phyloP scores from a whole-genome alignment of 2,113 vertebrate species.

The Elephas maximus region DNA sequence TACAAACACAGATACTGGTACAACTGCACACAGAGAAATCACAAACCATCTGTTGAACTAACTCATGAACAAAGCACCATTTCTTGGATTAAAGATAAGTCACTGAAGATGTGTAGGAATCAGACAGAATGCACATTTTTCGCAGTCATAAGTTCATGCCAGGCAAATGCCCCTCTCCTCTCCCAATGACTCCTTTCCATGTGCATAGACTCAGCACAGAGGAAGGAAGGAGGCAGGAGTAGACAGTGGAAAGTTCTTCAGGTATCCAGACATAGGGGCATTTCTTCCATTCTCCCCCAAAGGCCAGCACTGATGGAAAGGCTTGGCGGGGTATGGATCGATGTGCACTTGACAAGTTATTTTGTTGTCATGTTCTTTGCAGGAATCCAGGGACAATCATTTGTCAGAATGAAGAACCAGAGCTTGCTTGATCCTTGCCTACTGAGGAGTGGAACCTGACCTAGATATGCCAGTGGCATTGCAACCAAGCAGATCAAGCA shows the following conservation, averaged over 20 bases:
- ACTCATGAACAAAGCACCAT: neutral
- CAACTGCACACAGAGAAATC: neutral
- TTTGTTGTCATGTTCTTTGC: neutral
- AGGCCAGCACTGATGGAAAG: neutral
- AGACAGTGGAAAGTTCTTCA: neutral
- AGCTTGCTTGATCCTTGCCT: neutral
- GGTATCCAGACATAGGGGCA: neutral
- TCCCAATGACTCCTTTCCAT: neutral
- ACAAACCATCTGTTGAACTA: neutral
- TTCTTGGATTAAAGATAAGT: conserved; percentile 49
- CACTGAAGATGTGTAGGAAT: neutral
- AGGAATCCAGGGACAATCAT: neutral
- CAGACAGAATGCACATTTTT: conserved; percentile 1
- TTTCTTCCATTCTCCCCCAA: neutral
- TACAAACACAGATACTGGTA: neutral
- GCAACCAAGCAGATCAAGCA: neutral
- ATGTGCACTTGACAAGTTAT: neutral
- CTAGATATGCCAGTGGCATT: neutral
- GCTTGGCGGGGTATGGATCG: neutral
- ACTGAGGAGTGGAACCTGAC: neutral
- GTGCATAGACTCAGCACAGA: neutral
- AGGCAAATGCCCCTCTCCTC: neutral
- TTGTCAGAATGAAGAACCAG: neutral
- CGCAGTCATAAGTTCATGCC: neutral
- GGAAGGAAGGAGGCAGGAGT: neutral